A percentile compares a stretch with the other conserved stretches of the same genome.
Conservation (phyloP, 2,113 vertebrate genomes). For the Emydura subglobosa region DNA sequence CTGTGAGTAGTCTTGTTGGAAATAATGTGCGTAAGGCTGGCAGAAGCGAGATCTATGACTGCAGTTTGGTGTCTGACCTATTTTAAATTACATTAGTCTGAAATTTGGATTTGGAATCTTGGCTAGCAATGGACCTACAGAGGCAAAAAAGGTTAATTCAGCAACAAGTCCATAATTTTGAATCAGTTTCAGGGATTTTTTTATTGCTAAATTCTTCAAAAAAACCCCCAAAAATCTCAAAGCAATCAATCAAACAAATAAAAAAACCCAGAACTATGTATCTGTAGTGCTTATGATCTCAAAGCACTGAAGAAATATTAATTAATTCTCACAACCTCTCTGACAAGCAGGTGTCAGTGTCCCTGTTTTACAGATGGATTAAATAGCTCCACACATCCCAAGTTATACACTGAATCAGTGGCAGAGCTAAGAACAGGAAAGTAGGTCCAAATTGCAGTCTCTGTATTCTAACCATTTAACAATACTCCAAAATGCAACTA, state of each 20-base stretch:
- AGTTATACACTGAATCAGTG: background rate
- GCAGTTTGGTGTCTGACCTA: background rate
- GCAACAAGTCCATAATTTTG: background rate
- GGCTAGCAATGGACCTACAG: background rate
- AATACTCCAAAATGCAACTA: background rate
- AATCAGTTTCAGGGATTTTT: constrained; percentile 3
- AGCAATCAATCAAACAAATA: background rate
- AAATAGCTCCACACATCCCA: background rate
- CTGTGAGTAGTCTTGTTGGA: background rate
- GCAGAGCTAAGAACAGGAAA: background rate
- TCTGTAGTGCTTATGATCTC: background rate
- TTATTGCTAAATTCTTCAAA: background rate
- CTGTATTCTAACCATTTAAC: background rate
- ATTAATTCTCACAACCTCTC: background rate
- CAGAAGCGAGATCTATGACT: background rate
- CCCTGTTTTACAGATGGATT: background rate
- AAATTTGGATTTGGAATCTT: constrained; percentile 16
- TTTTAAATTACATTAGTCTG: background rate
- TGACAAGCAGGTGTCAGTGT: background rate
- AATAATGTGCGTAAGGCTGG: background rate
- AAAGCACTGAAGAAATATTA: background rate
- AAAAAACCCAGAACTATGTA: background rate
- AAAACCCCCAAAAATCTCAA: background rate
- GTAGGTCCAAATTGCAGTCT: background rate
- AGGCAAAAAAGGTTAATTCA: background rate